Evolutionary conservation across 2,888 invertebrate genomes (phyloP).

Genomic region (Phortica magna): DNA sequence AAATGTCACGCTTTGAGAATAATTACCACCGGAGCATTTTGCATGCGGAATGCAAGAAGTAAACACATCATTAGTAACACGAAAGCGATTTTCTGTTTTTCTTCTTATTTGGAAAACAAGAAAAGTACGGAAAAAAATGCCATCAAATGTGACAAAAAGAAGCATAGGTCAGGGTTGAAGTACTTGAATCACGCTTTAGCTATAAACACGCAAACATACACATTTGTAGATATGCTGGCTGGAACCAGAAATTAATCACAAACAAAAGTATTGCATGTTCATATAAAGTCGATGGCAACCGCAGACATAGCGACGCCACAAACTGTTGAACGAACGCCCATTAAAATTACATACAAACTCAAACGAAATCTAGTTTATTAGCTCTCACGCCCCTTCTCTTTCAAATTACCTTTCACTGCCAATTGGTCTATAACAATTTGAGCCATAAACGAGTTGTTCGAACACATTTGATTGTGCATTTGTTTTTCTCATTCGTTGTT

Average conservation of each 20-base stretch:
- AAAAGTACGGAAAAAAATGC: no score
- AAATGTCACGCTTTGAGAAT: background rate
- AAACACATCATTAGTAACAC: slow-evolving; percentile 19
- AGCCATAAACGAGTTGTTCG: background rate
- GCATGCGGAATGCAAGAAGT: background rate
- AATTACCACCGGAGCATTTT: background rate
- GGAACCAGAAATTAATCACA: background rate
- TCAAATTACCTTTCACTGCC: background rate
- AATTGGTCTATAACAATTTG: background rate
- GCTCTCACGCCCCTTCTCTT: slow-evolving; percentile 1
- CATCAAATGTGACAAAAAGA: background rate
- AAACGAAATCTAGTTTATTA: slow-evolving; percentile 20
- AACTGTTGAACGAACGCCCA: slow-evolving; percentile 31
- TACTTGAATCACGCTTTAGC: background rate
- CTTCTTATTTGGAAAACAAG: background rate
- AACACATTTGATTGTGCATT: background rate
- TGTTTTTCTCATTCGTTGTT: background rate
- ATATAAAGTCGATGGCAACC: background rate
- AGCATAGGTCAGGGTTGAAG: slow-evolving; percentile 12
- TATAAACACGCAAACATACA: slow-evolving; percentile 18
- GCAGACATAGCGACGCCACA: slow-evolving; percentile 45
- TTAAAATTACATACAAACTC: background rate
- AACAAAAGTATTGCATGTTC: slow-evolving; percentile 47
- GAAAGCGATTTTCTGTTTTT: background rate
- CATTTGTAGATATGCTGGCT: background rate